Base-by-base conservation (phyloP, 2,113 vertebrate species). In the Charadrius vociferus region DNA sequence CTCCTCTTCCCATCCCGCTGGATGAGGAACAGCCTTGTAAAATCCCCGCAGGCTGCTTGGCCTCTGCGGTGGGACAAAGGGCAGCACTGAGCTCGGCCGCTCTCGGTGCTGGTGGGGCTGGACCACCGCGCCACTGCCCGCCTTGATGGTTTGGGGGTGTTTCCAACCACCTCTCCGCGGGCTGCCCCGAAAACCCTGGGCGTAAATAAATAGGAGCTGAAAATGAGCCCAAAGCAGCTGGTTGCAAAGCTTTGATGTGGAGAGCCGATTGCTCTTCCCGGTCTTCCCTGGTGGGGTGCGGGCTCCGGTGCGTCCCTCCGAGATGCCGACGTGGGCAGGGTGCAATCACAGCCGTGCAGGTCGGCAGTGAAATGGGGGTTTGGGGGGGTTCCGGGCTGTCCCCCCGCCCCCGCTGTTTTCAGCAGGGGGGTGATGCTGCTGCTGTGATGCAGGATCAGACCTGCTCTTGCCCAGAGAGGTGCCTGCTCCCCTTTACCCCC, bases 1-100 rank as follows among this genome's bases (percentile, higher is more conserved):
- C 43, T 45, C 43, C 71, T 83, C 61, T 39, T 52, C 73, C 55
- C 55, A 13, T 75, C 61, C 32, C 5, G 1, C 43, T 9, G 47
- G 63, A 16, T 72, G 77, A 49, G 53, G 63, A 83, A 6, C 0
- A 0, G 34, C 43, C n/a, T 65, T 6, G 0, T 5, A 4, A 55
- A 62, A n/a, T 37, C 62, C 47, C 58, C 3, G 17, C 3, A 0
- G 3, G 53, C 49, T 53, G 15, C 74, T 15, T 12, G 59, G 59
- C n/a, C 61, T 32, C 39, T 37, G 56, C 1, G 10, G 19, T 17
- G 36, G 59, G 50, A 6, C 20, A 27, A 81, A 53, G 66, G 34
- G 53, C 21, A 19, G 63, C 49, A 11, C 49, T 12, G 49, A 23
- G 49, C 58, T 52, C 4, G 6, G 61, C 55, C 1, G 0, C 59